Base-by-base conservation (phyloP, 2,888 invertebrate species). In the Adineta ricciae region DNA sequence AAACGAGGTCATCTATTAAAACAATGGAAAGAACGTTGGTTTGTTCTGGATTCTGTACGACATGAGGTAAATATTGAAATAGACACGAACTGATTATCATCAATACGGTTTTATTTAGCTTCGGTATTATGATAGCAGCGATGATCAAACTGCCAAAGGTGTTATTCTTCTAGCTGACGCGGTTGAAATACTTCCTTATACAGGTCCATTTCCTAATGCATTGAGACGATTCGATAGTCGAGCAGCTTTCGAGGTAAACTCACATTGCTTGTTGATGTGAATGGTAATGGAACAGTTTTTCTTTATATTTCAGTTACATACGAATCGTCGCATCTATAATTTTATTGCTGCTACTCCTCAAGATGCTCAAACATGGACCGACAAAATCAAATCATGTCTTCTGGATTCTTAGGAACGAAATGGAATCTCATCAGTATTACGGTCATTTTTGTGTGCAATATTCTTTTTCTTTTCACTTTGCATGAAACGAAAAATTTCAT, bases 21-120 rank as follows among this genome's bases (percentile, higher is more conserved):
- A 89, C 96, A 96, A 0, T 98, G 98, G 98, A 98, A 97, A 89
- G 96, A 96, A 90, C 92, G 98, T 86, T 98, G 96, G 96, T 98
- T 98, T 91, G 97, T 98, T 83, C 92, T 98, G 87, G 97, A 98
- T 91, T 96, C 96, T 0, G 96, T 96, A 88, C 96, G 97, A 91
- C 97, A 98, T 92, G 91, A 92, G 90, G 91, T 91, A 84, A 64
- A 46, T 46, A 8, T 46, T 46, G 46, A 5, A 46, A 46, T 46
- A 5, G 5, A 46, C 11, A 8, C 46, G 46, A 46, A 46, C 5
- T 46, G 5, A 46, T 46, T 46, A 5, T 46, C 11, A 8, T 46
- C 46, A 46, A 46, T 46, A 3, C 32, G 21, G 36, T 24, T 72
- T 64, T 83, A 86, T 87, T 56, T 95, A 97, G 91, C 91, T 97